Percentiles rank a stretch among this genome's conserved stretches.
Evolutionary conservation across 2,888 invertebrate genomes (phyloP).

Genomic region (Mimumesa dahlbomi): DNA sequence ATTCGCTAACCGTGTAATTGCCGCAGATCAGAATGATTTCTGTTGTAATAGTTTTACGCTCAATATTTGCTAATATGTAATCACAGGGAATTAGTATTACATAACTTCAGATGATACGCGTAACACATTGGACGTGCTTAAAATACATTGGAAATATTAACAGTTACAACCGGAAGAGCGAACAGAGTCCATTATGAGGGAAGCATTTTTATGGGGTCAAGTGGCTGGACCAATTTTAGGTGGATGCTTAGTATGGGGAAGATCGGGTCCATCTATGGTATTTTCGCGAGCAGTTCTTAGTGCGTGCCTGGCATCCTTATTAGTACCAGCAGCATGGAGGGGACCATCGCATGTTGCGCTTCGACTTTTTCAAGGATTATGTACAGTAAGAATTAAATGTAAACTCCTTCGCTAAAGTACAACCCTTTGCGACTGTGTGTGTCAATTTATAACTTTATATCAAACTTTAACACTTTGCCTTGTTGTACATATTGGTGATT

Average conservation of each 20-base stretch:
- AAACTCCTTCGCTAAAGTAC: too few relatives aligned
- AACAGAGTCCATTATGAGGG: constrained; percentile 82
- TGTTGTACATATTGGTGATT: too few relatives aligned
- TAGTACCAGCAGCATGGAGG: constrained; percentile 83
- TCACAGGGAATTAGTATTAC: too few relatives aligned
- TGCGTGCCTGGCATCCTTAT: constrained; percentile 81
- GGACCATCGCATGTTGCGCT: constrained; percentile 83
- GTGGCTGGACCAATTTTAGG: constrained; percentile 82
- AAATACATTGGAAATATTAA: constrained; percentile 11
- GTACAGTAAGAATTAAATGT: constrained; percentile 79
- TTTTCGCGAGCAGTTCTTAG: constrained; percentile 83
- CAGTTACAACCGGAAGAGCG: constrained; percentile 82
- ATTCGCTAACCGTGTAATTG: too few relatives aligned
- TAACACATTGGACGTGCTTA: too few relatives aligned
- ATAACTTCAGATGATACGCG: too few relatives aligned
- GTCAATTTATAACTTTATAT: too few relatives aligned
- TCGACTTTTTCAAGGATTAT: constrained; percentile 82
- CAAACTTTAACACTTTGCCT: too few relatives aligned
- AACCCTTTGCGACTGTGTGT: too few relatives aligned
- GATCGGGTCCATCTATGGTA: constrained; percentile 82
- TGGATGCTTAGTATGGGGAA: constrained; percentile 82
- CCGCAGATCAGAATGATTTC: too few relatives aligned
- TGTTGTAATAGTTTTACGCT: too few relatives aligned
- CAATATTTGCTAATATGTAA: too few relatives aligned
- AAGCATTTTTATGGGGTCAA: constrained; percentile 83